Evolutionary conservation across 2,888 invertebrate species (phyloP), one percentile per base, ranked within the genome.

Genomic region (Chloromyia formosa): DNA sequence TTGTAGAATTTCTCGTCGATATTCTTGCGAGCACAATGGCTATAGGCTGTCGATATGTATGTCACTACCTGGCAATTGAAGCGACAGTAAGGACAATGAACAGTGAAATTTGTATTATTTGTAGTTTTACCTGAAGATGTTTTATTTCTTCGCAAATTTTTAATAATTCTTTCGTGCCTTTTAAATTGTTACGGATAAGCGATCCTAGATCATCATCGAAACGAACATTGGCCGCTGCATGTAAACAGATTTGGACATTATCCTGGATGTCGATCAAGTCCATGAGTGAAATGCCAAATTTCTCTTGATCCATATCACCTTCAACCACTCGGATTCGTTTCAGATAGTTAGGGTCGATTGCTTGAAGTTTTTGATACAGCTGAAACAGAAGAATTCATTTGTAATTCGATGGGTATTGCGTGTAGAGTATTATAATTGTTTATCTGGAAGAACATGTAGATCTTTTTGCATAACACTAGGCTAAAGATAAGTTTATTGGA

Each of bases 21-120:
- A 12, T 73, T 27, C 0, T 12, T 27, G 1, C 73, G 71, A 18
- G 68, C 61, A 69, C 79, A 78, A 56, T 81, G 75, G 53, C 80
- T 81, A 54, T 77, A 81, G 1, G 80, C 81, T 0, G 81, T 81
- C 4, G 81, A 81, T 68, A 81, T 80, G 56, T 81, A 81, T 18
- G 78, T 61, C 69, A 81, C 79, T 4, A 78, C 78, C 80, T 80
- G n/a, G 40, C 12, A 75, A 76, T 49, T 40, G 20, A 16, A 18
- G 45, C 40, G 18, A 12, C 20, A 20, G 1, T n/a, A 58, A 58
- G 16, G 16, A 18, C 20, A 58, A 58, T 7, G 49, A 10, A 49
- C 16, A 1, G 27, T 35, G 7, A 35, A 35, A 35, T 35, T 35
- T n/a, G n/a, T n/a, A n/a, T n/a, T n/a, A n/a, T 42, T 42, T 42